Evolutionary conservation across 2,888 invertebrate species (phyloP), one percentile per base, ranked within the genome.

Genomic region (Oscheius sp.): DNA sequence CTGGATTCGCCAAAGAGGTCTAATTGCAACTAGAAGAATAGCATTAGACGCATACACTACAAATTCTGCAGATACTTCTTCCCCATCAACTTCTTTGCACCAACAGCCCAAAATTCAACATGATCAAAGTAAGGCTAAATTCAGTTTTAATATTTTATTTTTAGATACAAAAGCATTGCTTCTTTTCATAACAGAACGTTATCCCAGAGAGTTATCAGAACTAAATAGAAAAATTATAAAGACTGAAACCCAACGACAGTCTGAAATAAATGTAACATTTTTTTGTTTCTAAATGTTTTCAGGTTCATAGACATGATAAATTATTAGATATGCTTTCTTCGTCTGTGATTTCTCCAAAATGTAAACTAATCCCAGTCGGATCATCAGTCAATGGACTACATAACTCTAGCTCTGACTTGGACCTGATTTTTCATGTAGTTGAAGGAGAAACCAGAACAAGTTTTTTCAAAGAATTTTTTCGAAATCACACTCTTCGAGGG

Each of bases 301-400:
- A 57, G 57, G 20, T 23, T 1, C 37, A 50, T 20, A 46, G 52
- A 20, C 25, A 31, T 31, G 33, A 17, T 10, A 34, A 52, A n/a
- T 25, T 65, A n/a, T 27, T 53, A 1, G 15, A 50, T 23, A 17
- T 65, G 17, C 15, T 65, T 23, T n/a, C 42, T 4, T 12, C 17
- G n/a, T 25, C 37, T 0, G 66, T 66, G 27, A 23, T 63, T 25
- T 15, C 55, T 25, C 15, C 15, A 33, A 33, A 68, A 3, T 58
- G 61, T 50, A 46, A 48, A n/a, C 5, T 68, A 27, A 48, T 79
- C 17, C 61, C 75, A 8, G 68, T 79, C 29, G 78, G 78, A 8
- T 75, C 75, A 10, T 33, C 68, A 1, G 70, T 65, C 12, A 69
- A 52, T 31, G 61, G 58, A 31, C 46, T 78, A 37, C 31, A 58